These are phyloP conservation scores for Chrysomela aeneicollis DNA, from an alignment of 2,888 invertebrate genomes.

Conservation along the genomic window DNA sequence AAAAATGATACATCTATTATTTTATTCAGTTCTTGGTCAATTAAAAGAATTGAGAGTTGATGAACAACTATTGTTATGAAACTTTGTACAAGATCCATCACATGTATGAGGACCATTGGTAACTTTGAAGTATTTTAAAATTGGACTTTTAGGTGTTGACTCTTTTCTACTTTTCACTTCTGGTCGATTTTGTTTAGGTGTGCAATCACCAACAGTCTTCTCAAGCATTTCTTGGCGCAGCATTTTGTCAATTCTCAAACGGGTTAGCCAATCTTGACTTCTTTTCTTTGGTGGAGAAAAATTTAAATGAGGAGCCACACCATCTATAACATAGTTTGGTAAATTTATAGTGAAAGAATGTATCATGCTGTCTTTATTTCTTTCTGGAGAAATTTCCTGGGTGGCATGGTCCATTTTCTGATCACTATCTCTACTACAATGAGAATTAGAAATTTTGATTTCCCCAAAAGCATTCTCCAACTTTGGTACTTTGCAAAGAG, in stretches of 20 bases:
- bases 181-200: slow-evolving; percentile 50
- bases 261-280: slow-evolving; percentile 77
- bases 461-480: slow-evolving; percentile 31
- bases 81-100: slow-evolving; percentile 34
- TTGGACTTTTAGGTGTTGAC: slow-evolving; percentile 48
- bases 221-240: slow-evolving; percentile 45
- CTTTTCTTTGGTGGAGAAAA: slow-evolving; percentile 75
- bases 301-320: slow-evolving; percentile 78
- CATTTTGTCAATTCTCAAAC: slow-evolving; percentile 66
- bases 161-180: slow-evolving; percentile 42
- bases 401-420: not conserved
- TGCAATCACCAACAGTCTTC: slow-evolving; percentile 31
- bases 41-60: slow-evolving; percentile 7
- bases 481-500: slow-evolving; percentile 11
- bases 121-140: slow-evolving; percentile 54
- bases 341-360: slow-evolving; percentile 74
- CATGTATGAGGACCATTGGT: slow-evolving; percentile 45
- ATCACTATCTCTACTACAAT: not conserved
- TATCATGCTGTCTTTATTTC: slow-evolving; percentile 29
- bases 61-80: slow-evolving; percentile 25
- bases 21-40: not conserved
- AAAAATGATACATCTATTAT: too few relatives aligned
- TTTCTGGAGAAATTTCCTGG: slow-evolving; percentile 26
- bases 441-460: slow-evolving; percentile 18
- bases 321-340: slow-evolving; percentile 79